These are phyloP conservation scores for Drosophila repletoides DNA, from an alignment of 1,140 invertebrate species.

Conservation along the genomic window DNA sequence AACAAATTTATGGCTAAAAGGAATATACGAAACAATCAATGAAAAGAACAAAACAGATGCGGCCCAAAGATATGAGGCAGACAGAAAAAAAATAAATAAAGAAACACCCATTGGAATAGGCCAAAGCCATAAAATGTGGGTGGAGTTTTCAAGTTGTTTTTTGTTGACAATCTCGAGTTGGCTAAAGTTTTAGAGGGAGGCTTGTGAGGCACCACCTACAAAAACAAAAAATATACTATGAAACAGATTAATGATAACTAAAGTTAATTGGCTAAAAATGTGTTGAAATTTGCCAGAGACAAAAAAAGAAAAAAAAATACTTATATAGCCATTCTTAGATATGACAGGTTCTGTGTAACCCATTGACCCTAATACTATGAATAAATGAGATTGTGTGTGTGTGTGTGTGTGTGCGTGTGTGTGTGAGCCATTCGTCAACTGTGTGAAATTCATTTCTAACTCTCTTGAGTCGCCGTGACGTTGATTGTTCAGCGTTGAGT, in stretches of 20 bases:
- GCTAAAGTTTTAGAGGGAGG: not conserved
- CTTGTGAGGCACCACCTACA: too few relatives aligned
- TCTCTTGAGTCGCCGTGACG: not conserved
- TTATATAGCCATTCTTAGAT: conserved; percentile 3
- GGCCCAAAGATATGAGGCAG: conserved; percentile 1
- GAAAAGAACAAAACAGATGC: conserved; percentile 28
- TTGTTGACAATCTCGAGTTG: conserved; percentile 15
- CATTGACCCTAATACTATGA: conserved; percentile 47
- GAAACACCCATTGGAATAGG: conserved; percentile 6
- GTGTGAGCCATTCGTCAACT: not conserved
- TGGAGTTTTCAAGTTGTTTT: conserved; percentile 3
- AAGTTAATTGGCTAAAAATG: conserved; percentile 51
- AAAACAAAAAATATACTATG: conserved; percentile 15
- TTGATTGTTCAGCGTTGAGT: not conserved
- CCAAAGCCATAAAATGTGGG: conserved; percentile 1
- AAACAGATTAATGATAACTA: conserved; percentile 42
- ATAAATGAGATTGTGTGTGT: not conserved
- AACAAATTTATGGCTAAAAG: conserved; percentile 31
- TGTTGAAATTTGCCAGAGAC: conserved; percentile 7
- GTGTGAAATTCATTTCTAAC: conserved; percentile 14
- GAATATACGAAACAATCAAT: conserved; percentile 12
- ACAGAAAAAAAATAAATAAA: conserved; percentile 11
- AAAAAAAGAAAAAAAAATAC: not conserved
- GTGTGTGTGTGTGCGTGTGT: not conserved
- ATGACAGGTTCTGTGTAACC: conserved; percentile 33